These are phyloP conservation scores for Polypterus bichir DNA, from an alignment of 2,113 vertebrate genomes.

Conservation along the genomic window DNA sequence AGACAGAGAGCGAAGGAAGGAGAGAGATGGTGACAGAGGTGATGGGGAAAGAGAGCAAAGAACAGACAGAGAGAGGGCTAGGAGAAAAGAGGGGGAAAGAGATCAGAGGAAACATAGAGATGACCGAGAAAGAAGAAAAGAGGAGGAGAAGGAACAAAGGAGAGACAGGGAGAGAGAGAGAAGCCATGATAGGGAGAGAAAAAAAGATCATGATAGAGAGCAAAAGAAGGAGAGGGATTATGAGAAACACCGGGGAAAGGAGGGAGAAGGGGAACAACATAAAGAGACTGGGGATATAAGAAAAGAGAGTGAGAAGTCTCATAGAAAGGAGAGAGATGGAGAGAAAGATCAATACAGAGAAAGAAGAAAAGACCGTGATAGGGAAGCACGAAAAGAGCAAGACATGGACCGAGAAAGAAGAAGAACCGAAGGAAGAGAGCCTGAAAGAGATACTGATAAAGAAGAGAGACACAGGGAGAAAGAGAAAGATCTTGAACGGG, in stretches of 20 bases:
- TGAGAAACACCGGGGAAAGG: constrained; percentile 12
- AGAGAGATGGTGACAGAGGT: not conserved
- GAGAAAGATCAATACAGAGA: constrained; percentile 16
- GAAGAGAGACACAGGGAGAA: constrained; percentile 1
- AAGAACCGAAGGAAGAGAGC: constrained; percentile 21
- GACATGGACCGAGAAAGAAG: constrained; percentile 17
- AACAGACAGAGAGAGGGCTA: constrained; percentile 11
- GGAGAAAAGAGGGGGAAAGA: constrained; percentile 16
- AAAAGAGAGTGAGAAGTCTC: constrained; percentile 12
- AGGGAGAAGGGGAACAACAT: constrained; percentile 15
- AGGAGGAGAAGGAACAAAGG: constrained; percentile 16
- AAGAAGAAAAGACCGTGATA: constrained; percentile 20
- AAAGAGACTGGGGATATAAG: constrained; percentile 12
- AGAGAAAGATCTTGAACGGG: constrained; percentile 3
- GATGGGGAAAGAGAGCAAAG: constrained; percentile 17
- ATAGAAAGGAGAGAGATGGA: constrained; percentile 15
- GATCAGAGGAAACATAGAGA: constrained; percentile 28
- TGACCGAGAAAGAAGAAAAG: constrained; percentile 33
- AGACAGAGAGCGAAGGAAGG: constrained; percentile 5
- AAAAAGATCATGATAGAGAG: constrained; percentile 33
- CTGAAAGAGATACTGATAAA: constrained; percentile 10
- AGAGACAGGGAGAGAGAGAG: constrained; percentile 33
- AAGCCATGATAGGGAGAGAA: constrained; percentile 29
- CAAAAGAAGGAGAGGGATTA: constrained; percentile 32
- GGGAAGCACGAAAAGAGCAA: constrained; percentile 29